Evolutionary conservation across 2,797 vertebrate species (phyloP).

Genomic region (Alosa sapidissima): DNA sequence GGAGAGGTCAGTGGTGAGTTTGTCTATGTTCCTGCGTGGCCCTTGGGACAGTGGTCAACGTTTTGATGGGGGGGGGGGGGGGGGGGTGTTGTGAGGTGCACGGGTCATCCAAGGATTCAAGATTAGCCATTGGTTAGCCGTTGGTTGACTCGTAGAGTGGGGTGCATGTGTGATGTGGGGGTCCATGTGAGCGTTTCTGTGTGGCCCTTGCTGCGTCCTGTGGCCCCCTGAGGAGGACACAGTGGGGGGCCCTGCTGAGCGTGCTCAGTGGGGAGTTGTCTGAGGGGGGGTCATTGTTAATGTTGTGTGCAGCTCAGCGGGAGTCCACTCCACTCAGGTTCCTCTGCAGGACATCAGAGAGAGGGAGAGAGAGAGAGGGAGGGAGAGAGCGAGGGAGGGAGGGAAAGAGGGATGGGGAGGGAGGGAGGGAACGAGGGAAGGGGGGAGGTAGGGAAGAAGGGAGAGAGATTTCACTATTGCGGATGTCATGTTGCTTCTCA

Average conservation of each 20-base stretch:
- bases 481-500: background rate
- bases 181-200: background rate
- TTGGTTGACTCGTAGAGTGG: no score
- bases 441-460: no score
- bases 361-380: background rate
- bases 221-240: background rate
- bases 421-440: background rate
- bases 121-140: no score
- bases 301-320: background rate
- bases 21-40: background rate
- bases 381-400: background rate
- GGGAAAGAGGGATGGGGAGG: no score
- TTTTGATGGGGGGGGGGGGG: background rate
- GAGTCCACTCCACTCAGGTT: background rate
- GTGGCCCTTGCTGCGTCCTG: background rate
- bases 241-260: background rate
- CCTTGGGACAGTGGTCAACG: background rate
- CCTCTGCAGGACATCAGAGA: background rate
- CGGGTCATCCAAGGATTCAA: no score
- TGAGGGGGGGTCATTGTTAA: background rate
- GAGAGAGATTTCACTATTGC: background rate
- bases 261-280: background rate
- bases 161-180: background rate
- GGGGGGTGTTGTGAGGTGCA: no score
- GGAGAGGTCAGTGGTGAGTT: no score